A percentile compares a stretch with the other conserved stretches of the same genome.
These are phyloP conservation scores for Antheraea assamensis DNA, from an alignment of 2,888 invertebrate genomes.

Conservation along the genomic window DNA sequence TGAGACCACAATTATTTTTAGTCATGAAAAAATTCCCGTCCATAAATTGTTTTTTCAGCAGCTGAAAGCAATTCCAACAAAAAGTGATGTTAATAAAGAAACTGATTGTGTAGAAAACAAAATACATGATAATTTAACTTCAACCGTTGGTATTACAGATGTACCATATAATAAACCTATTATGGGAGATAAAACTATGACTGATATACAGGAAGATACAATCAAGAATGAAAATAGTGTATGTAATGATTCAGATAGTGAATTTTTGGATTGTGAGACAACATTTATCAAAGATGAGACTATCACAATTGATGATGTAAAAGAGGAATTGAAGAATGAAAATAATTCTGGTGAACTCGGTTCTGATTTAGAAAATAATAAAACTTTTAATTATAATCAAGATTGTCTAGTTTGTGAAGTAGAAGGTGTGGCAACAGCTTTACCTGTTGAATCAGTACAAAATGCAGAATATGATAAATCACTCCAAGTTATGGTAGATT, in stretches of 20 bases:
- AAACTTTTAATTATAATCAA: neutral
- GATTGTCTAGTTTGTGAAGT: neutral
- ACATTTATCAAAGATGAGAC: constrained; percentile 59
- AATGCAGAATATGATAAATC: neutral
- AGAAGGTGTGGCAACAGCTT: neutral
- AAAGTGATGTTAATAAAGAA: constrained; percentile 17
- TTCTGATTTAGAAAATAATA: neutral
- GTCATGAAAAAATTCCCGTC: constrained; percentile 67
- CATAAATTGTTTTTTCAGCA: constrained; percentile 59
- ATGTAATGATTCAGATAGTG: constrained; percentile 62
- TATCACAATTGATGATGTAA: constrained; percentile 16
- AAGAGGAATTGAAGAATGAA: constrained; percentile 21
- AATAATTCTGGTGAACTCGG: constrained; percentile 18
- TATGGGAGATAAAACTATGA: constrained; percentile 47
- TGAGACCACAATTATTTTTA: constrained; percentile 68
- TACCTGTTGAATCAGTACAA: neutral
- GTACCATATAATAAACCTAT: constrained; percentile 55
- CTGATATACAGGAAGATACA: constrained; percentile 32
- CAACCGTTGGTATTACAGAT: constrained; percentile 67
- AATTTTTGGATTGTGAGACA: constrained; percentile 75
- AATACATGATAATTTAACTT: constrained; percentile 39
- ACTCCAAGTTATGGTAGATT: neutral
- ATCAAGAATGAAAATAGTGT: constrained; percentile 33
- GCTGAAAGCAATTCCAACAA: constrained; percentile 26
- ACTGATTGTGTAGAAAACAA: neutral